These are phyloP conservation scores for Henricia sp. DNA, from an alignment of 53 echinoderm and acorn worm species.

Conservation along the genomic window DNA sequence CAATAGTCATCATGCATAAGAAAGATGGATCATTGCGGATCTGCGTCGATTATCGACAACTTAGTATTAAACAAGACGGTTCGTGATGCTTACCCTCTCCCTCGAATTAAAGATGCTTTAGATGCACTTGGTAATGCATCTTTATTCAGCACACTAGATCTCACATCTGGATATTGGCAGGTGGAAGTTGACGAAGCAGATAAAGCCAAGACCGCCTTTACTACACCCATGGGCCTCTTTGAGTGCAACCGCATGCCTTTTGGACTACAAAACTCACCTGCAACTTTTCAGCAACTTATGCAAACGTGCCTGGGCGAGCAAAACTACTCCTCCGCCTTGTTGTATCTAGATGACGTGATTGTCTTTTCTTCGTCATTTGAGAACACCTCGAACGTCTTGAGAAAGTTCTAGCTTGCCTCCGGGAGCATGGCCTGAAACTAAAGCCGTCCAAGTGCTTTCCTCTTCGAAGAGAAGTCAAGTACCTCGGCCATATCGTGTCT, in stretches of 20 bases:
- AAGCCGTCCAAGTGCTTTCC: conserved; percentile 1
- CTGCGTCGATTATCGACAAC: too few species aligned
- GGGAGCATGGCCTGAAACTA: too few species aligned
- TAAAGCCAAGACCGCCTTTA: conserved; percentile 52
- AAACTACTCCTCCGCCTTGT: conserved; percentile 7
- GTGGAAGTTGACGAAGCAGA: conserved; percentile 42
- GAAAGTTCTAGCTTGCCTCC: neutral
- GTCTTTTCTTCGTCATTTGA: conserved; percentile 12
- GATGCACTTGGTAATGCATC: conserved; percentile 24
- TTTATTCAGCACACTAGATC: conserved; percentile 26
- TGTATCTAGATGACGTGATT: conserved; percentile 9
- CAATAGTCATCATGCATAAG: conserved; percentile 33
- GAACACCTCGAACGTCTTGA: conserved; percentile 3
- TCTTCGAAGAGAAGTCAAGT: neutral
- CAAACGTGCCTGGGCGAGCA: conserved; percentile 38
- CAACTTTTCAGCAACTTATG: conserved; percentile 52
- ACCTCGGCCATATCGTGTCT: conserved; percentile 24
- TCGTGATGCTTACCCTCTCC: conserved; percentile 42
- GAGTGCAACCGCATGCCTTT: conserved; percentile 60
- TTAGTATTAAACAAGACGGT: conserved; percentile 11
- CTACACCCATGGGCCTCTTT: too few species aligned
- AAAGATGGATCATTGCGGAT: conserved; percentile 37
- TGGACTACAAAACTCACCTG: conserved; percentile 40
- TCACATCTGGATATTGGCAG: conserved; percentile 28
- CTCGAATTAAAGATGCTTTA: conserved; percentile 38